A percentile compares a stretch with the other conserved stretches of the same genome.
Evolutionary conservation across 2,888 invertebrate genomes (phyloP).

Genomic region (Cancer borealis): DNA sequence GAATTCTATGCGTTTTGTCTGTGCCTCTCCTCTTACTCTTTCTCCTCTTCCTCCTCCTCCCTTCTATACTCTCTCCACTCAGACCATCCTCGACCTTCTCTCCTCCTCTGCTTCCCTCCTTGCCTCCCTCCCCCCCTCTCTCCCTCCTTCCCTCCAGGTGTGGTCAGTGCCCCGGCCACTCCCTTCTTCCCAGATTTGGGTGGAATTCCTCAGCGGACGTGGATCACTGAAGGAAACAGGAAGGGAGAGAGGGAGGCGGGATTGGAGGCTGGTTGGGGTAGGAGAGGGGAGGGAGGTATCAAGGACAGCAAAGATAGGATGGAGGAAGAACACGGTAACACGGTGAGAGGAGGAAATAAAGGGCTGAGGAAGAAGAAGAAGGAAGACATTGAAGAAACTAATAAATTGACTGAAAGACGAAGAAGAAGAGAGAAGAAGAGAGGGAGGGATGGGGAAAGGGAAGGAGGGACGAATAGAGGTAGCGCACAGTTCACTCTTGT

Average conservation of each 20-base stretch:
- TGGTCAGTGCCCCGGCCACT: conserved; percentile 52
- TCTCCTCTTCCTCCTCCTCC: background rate
- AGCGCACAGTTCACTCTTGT: background rate
- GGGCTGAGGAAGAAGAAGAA: background rate
- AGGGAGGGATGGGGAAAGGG: background rate
- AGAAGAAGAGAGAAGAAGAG: background rate
- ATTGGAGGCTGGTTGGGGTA: too few species aligned
- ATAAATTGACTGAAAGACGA: background rate
- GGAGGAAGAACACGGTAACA: background rate
- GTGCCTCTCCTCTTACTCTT: background rate
- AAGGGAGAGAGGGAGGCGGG: background rate
- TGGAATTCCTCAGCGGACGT: conserved; percentile 39
- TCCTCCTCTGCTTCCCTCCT: background rate
- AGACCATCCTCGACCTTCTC: conserved; percentile 22
- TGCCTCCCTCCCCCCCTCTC: conserved; percentile 18
- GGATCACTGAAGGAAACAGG: conserved; percentile 31
- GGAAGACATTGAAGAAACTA: background rate
- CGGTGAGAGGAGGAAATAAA: background rate
- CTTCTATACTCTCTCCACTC: background rate
- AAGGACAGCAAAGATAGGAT: background rate
- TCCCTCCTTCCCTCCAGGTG: conserved; percentile 30
- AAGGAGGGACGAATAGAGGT: background rate
- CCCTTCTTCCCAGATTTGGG: conserved; percentile 53
- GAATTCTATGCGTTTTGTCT: background rate
- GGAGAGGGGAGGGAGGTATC: background rate